Base-by-base conservation (phyloP, 2,888 invertebrate genomes). In the Thymelicus lineola region DNA sequence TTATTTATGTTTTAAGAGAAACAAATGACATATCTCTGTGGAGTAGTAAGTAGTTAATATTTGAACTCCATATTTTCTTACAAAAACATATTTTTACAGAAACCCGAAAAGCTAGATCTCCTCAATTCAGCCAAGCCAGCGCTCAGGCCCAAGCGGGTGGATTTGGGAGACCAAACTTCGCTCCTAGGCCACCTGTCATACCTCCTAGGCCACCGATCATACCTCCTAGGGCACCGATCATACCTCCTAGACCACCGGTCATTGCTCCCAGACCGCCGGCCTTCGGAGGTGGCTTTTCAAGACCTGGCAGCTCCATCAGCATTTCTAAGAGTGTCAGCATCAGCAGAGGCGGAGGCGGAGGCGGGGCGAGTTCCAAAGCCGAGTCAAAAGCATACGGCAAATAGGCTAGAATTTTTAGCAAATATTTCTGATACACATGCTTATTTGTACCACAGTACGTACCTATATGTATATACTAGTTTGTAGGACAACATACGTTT, bases 301-400 rank as follows among this genome's bases (percentile, higher is more conserved):
- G 68, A 7, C 38, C 46, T 35, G 10, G n/a, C 7, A 72, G 76
- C 9, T 76, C 77, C 15, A 75, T 83, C 65, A 81, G 79, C 70
- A 76, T 81, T 28, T 81, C 82, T 1, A 82, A 81, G 73, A 82
- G 80, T 60, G 73, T 83, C 65, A 81, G 80, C 70, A 80, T 83
- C 35, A 76, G 77, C 48, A 48, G 75, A 7, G 81, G 82, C 0
- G 74, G 77, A 0, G 79, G 77, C 0, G 12, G 42, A 10, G 74
- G 77, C 1, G 60, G 66, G 0, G 72, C 78, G 0, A 74, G 60
- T 73, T 65, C 70, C 7, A 73, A 66, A 9, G 73, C 82, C 5
- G 80, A 81, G 7, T 55, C 68, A 1, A 35, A 35, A 14, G 15
- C 61, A 0, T 68, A 20, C 38, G 69, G 69, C 10, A 63, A 69